Evolutionary conservation across 35 echinoderm and acorn worm species (phyloP), one percentile per base, ranked within the genome.

Genomic region (Apostichopus parvimensis): DNA sequence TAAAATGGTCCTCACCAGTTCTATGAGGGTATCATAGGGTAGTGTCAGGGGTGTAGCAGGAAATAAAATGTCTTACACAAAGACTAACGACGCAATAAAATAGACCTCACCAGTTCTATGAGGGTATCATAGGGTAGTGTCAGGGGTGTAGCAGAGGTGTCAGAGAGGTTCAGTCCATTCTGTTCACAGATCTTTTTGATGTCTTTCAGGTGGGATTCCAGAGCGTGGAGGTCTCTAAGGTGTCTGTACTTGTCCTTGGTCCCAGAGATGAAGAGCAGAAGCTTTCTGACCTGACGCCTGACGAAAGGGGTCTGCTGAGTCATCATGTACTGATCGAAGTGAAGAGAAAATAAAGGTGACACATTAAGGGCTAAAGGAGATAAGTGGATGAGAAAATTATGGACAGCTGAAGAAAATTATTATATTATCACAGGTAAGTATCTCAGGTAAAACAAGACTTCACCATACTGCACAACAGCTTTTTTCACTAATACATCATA

Each of bases 301-400:
- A 99, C 97, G 79, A 98, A 99, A 3, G 97, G 97, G 58, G 95
- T 99, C 59, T 99, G 97, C 92, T 99, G 97, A 21, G 97, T 96
- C 93, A 99, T 96, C 97, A 99, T 99, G 92, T 99, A 99, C 97
- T 99, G 84, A 5, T 68, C 2, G 12, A 25, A 7, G 22, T 18
- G 5, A 12, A 61, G 12, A 61, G 58, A 61, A 9, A 11, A 61
- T 45, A 45, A n/a, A n/a, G n/a, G n/a, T n/a, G n/a, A n/a, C 1
- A 34, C 4, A 45, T 45, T 4, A 1, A 45, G 34, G 34, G 34
- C 34, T 45, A 45, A 45, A 3, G 34, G 34, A 45, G 34, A 45
- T 45, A 45, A 45, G 34, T 45, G 34, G 34, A 45, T 45, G 34
- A 45, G 34, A 45, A 45, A 45, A 45, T 45, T 0, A 45, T 45